A percentile compares a stretch with the other conserved stretches of the same genome.
Conservation (phyloP, 2,113 vertebrate species). For the Ptyas mucosa region DNA sequence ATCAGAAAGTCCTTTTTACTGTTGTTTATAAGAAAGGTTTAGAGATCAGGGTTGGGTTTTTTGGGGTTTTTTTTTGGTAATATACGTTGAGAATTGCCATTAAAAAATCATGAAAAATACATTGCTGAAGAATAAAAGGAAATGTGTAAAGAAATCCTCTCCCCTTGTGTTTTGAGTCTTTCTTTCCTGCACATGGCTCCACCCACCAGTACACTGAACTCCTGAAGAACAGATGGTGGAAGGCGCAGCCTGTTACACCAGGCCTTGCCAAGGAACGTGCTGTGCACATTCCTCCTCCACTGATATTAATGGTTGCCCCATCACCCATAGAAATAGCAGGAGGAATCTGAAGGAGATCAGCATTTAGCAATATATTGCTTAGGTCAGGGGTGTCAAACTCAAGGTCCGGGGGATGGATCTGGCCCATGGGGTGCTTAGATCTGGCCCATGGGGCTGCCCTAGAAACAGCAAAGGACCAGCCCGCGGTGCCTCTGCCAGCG, state of each 20-base stretch:
- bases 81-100: not conserved
- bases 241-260: slow-evolving; percentile 2
- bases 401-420: no score
- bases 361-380: not conserved
- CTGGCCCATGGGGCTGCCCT: no score
- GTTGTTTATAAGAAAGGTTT: not conserved
- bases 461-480: no score
- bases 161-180: not conserved
- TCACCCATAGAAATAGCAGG: not conserved
- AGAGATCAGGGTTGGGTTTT: not conserved
- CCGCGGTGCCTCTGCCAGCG: no score
- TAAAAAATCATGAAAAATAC: not conserved
- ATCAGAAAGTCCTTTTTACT: not conserved
- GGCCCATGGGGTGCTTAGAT: no score
- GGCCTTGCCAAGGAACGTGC: slow-evolving; percentile 29
- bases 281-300: slow-evolving; percentile 12
- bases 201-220: slow-evolving; percentile 17
- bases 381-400: no score
- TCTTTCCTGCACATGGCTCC: slow-evolving; percentile 10
- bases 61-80: not conserved
- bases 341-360: not conserved
- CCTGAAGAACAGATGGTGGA: slow-evolving; percentile 27
- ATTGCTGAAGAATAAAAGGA: not conserved
- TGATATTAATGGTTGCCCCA: not conserved
- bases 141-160: not conserved